A percentile compares a stretch with the other conserved stretches of the same genome.
These are phyloP conservation scores for Sipha flava DNA, from an alignment of 1,140 invertebrate species.

Conservation along the genomic window DNA sequence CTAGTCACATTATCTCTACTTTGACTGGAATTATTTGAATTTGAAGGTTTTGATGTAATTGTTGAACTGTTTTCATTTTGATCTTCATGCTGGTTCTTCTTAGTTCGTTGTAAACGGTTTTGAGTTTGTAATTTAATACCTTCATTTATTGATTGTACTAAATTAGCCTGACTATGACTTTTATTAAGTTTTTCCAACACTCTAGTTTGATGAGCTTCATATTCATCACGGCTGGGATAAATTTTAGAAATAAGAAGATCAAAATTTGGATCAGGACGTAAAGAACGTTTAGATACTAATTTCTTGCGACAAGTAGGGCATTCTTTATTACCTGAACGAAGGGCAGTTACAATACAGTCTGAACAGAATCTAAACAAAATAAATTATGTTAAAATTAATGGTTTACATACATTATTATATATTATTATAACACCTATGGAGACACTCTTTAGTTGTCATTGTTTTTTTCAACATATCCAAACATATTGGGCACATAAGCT, in stretches of 20 bases:
- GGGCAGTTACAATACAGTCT: slow-evolving; percentile 96
- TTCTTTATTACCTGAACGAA: slow-evolving; percentile 98
- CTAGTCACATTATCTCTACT: slow-evolving; percentile 1
- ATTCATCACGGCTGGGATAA: slow-evolving; percentile 94
- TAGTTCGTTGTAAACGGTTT: slow-evolving; percentile 69
- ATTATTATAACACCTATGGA: slow-evolving; percentile 60
- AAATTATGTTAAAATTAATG: not conserved
- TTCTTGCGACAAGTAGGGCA: slow-evolving; percentile 99
- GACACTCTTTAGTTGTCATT: slow-evolving; percentile 99
- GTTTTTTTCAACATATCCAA: slow-evolving; percentile 98
- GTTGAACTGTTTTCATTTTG: not conserved
- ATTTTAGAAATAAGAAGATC: slow-evolving; percentile 96
- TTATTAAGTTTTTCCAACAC: slow-evolving; percentile 89
- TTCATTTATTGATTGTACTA: slow-evolving; percentile 91
- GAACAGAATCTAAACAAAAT: slow-evolving; percentile 65
- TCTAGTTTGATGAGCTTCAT: slow-evolving; percentile 90
- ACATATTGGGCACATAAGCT: slow-evolving; percentile 99
- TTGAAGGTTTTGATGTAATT: not conserved
- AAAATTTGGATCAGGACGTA: slow-evolving; percentile 96
- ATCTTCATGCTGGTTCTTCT: slow-evolving; percentile 50
- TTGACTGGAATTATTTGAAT: not conserved
- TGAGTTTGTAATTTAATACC: slow-evolving; percentile 88
- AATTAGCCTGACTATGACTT: slow-evolving; percentile 82
- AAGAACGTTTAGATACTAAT: slow-evolving; percentile 90
- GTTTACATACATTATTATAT: not conserved